Evolutionary conservation across 2,888 invertebrate species (phyloP).

Genomic region (Electrophaes corylata): DNA sequence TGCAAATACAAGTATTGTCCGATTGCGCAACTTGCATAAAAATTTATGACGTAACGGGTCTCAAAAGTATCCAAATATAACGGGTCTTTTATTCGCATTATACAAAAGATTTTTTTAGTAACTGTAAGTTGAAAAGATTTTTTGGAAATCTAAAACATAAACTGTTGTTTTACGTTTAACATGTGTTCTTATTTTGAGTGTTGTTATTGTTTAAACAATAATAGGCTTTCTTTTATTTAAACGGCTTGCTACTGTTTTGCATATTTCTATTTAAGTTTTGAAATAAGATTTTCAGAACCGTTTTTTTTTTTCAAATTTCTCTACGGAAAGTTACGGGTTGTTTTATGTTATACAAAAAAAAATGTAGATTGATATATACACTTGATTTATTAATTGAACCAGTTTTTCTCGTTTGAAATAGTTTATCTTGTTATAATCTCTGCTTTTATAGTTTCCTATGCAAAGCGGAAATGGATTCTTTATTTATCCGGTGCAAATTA

Average conservation of each 20-base stretch:
- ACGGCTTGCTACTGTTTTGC: conserved; percentile 34
- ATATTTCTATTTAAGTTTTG: background rate
- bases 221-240: conserved; percentile 48
- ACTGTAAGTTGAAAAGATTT: conserved; percentile 46
- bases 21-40: conserved; percentile 70
- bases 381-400: conserved; percentile 23
- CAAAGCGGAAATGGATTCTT: conserved; percentile 35
- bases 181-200: conserved; percentile 69
- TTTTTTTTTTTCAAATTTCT: background rate
- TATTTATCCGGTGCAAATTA: conserved; percentile 34
- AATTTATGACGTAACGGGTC: conserved; percentile 64
- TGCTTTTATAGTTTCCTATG: conserved; percentile 34
- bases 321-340: background rate
- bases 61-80: conserved; percentile 70
- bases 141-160: conserved; percentile 41
- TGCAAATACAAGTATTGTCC: conserved; percentile 50
- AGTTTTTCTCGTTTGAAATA: conserved; percentile 20
- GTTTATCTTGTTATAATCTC: conserved; percentile 22
- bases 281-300: background rate
- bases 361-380: conserved; percentile 10
- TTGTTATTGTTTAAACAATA: conserved; percentile 56
- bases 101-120: conserved; percentile 55
- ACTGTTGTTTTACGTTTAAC: conserved; percentile 49
- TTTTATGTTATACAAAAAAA: conserved; percentile 1
- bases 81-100: conserved; percentile 71